Evolutionary conservation across 2,888 invertebrate species (phyloP).

Genomic region (Omphaloscelis lunosa): DNA sequence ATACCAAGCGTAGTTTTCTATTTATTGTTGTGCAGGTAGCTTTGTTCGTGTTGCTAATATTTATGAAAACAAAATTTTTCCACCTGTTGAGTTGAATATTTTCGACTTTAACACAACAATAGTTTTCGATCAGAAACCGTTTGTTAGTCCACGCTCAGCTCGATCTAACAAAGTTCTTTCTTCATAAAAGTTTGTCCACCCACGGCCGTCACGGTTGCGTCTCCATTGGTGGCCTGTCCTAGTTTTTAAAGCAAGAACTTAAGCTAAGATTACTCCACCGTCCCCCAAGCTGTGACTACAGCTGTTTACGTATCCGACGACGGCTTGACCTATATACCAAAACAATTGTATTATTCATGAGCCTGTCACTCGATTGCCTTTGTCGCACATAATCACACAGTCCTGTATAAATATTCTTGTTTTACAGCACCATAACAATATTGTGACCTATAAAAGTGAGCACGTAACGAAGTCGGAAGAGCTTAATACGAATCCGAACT

Average conservation of each 20-base stretch:
- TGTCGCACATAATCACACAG: slow-evolving; percentile 64
- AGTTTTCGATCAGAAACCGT: slow-evolving; percentile 4
- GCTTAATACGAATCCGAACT: slow-evolving; percentile 35
- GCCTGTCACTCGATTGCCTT: slow-evolving; percentile 74
- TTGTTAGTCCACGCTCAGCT: slow-evolving; percentile 8
- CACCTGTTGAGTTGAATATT: slow-evolving; percentile 36
- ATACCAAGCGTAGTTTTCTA: slow-evolving; percentile 50
- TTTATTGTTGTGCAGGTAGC: slow-evolving; percentile 29
- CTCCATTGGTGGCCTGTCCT: slow-evolving; percentile 70
- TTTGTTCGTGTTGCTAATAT: slow-evolving; percentile 25
- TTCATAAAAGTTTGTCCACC: slow-evolving; percentile 61
- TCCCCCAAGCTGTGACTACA: slow-evolving; percentile 71
- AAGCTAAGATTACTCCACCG: slow-evolving; percentile 73
- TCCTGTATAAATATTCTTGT: slow-evolving; percentile 54
- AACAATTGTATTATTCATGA: slow-evolving; percentile 85
- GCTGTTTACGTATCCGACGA: slow-evolving; percentile 79
- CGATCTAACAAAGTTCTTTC: slow-evolving; percentile 52
- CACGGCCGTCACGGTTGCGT: slow-evolving; percentile 61
- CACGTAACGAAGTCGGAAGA: slow-evolving; percentile 38
- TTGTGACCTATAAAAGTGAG: slow-evolving; percentile 59
- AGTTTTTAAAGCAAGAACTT: slow-evolving; percentile 73
- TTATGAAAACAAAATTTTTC: slow-evolving; percentile 29
- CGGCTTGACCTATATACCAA: slow-evolving; percentile 84
- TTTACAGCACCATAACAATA: slow-evolving; percentile 56
- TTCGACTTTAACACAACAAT: slow-evolving; percentile 5